Conservation (phyloP, 2,797 vertebrate genomes). For the Vultur gryphus region DNA sequence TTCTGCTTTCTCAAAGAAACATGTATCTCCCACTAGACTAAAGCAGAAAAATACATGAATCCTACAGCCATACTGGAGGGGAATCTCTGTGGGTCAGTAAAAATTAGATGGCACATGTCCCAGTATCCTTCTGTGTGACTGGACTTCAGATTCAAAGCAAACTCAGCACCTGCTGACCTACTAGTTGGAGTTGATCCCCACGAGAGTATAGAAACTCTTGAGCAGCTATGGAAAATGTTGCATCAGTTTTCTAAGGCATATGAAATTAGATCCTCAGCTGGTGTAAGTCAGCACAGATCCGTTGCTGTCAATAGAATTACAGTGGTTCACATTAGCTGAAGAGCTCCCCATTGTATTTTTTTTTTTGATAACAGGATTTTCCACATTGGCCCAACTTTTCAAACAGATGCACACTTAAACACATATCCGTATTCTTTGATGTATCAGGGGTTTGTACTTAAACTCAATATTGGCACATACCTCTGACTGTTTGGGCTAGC, state of each 20-base stretch:
- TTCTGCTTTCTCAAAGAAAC: background rate
- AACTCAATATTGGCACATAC: background rate
- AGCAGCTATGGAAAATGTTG: background rate
- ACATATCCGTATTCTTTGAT: background rate
- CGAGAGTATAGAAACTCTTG: background rate
- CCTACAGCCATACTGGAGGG: background rate
- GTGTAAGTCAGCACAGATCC: slow-evolving; percentile 3
- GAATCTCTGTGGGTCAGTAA: background rate
- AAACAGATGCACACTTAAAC: slow-evolving; percentile 5
- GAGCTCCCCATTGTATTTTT: background rate
- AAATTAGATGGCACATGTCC: background rate
- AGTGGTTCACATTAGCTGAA: slow-evolving; percentile 12
- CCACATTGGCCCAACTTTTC: background rate
- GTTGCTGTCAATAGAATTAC: slow-evolving; percentile 13
- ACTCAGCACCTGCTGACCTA: background rate
- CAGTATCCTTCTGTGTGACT: background rate
- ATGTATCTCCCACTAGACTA: background rate
- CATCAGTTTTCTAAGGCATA: slow-evolving; percentile 26
- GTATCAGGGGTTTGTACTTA: background rate
- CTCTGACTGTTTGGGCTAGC: background rate
- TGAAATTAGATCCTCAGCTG: slow-evolving; percentile 16
- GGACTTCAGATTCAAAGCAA: background rate
- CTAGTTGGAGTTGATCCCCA: background rate
- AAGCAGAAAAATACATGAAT: background rate
- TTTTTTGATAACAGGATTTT: slow-evolving; percentile 11